These are phyloP conservation scores for Melinaea menophilus DNA, from an alignment of 2,888 invertebrate genomes.

Conservation along the genomic window DNA sequence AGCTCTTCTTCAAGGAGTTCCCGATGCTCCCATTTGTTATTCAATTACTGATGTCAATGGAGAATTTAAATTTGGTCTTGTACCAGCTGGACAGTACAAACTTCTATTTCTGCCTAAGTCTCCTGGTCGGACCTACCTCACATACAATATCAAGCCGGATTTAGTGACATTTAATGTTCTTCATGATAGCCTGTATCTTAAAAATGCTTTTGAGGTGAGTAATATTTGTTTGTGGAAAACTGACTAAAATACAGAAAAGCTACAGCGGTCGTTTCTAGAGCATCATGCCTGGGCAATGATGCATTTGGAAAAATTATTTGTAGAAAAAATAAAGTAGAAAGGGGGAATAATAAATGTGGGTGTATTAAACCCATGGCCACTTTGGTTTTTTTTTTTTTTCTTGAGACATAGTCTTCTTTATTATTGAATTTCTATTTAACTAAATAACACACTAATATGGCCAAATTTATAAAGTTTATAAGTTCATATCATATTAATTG, in stretches of 20 bases:
- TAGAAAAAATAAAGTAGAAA: too few species aligned
- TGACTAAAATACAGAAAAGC: conserved; percentile 16
- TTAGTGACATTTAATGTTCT: conserved; percentile 82
- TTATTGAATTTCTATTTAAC: too few species aligned
- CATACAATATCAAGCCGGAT: conserved; percentile 87
- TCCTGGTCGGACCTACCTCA: conserved; percentile 77
- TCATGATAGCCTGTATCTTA: conserved; percentile 81
- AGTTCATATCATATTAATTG: too few species aligned
- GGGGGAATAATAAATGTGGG: too few species aligned
- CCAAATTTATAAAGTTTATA: too few species aligned
- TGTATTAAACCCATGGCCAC: too few species aligned
- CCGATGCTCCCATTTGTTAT: conserved; percentile 83
- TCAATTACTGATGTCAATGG: conserved; percentile 84
- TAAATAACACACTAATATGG: too few species aligned
- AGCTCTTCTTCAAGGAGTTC: conserved; percentile 77
- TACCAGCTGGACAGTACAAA: conserved; percentile 89
- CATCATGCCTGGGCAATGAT: too few species aligned
- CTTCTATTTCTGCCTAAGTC: conserved; percentile 80
- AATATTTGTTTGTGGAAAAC: conserved; percentile 25
- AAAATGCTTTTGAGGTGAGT: conserved; percentile 83
- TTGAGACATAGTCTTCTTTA: too few species aligned
- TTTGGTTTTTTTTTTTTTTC: too few species aligned
- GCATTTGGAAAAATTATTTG: too few species aligned
- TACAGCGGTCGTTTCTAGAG: too few species aligned
- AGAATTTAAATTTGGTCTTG: conserved; percentile 85